Base-by-base conservation (phyloP, 2,797 vertebrate genomes). In the Rhabdophis nuchalis region DNA sequence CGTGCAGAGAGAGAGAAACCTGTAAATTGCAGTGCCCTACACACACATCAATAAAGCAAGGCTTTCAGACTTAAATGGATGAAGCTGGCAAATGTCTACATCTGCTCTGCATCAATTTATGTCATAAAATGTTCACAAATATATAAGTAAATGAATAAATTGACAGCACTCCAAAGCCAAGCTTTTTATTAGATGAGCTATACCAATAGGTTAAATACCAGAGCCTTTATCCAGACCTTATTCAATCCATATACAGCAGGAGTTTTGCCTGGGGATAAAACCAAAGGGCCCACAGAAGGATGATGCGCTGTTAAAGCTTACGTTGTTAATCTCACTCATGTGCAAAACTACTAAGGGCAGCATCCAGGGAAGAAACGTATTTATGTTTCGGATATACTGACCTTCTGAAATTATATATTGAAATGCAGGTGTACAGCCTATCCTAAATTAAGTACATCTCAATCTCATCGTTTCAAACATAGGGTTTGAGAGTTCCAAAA, bases 131-230 rank as follows among this genome's bases (percentile, higher is more conserved):
- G 85, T 32, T 89, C 77, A 86, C 89, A 91, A 77, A 91, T 91
- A 90, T 90, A 89, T 93, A 68, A 90, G 57, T 92, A 90, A 88
- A 90, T 93, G 57, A 93, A 85, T 93, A 93, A 90, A 92, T 64
- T 56, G 85, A 90, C 88, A 91, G 88, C 88, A 60, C 61, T 77
- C 85, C 50, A 92, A 91, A 93, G 85, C 9, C 46, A 90, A 91
- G 85, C 32, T 54, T 85, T 93, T 88, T 88, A 93, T 88, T 93
- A 91, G 50, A 88, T 93, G 58, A 91, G 72, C 68, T 91, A 89
- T 41, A 90, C 57, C 27, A 92, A 9, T 46, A 64, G 27, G 32
- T 85, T 54, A 93, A 93, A 92, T 90, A 85, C 64, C 82, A 85
- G 88, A 92, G 57, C 68, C 88, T 92, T 92, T 61, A 46, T 20